Percentiles rank a stretch among this genome's conserved stretches.
These are phyloP conservation scores for Harpegnathos saltator DNA, from an alignment of 1,140 invertebrate genomes.

Conservation along the genomic window DNA sequence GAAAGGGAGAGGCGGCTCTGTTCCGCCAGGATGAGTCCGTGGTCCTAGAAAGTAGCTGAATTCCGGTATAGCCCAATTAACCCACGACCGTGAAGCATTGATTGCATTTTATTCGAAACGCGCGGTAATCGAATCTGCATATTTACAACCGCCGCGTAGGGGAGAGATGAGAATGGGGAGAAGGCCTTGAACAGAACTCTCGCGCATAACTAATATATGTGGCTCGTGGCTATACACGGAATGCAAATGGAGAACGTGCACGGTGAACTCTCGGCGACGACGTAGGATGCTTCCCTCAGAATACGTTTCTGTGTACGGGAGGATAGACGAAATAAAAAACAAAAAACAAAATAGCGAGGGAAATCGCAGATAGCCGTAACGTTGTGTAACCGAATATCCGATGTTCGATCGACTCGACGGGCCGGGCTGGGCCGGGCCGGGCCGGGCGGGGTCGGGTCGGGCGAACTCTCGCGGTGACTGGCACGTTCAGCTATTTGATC, in stretches of 20 bases:
- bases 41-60: constrained; percentile 56
- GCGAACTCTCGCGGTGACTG: neutral
- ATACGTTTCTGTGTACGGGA: constrained; percentile 4
- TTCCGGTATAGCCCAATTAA: constrained; percentile 54
- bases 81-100: constrained; percentile 53
- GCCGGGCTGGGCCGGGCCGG: too few relatives aligned
- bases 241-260: constrained; percentile 46
- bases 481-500: too few relatives aligned
- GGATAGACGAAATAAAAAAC: too few relatives aligned
- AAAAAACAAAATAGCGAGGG: too few relatives aligned
- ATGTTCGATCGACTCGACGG: neutral
- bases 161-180: neutral
- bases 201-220: constrained; percentile 55
- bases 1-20: constrained; percentile 41
- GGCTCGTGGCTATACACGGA: constrained; percentile 50
- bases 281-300: constrained; percentile 2
- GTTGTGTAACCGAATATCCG: neutral
- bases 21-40: constrained; percentile 41
- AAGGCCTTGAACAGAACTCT: constrained; percentile 49
- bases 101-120: constrained; percentile 58
- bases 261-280: constrained; percentile 18
- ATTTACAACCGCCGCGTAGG: neutral
- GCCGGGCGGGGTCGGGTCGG: too few relatives aligned
- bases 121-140: constrained; percentile 55
- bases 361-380: neutral